Base-by-base conservation (phyloP, 2,888 invertebrate species). In the Omphaloscelis lunosa region DNA sequence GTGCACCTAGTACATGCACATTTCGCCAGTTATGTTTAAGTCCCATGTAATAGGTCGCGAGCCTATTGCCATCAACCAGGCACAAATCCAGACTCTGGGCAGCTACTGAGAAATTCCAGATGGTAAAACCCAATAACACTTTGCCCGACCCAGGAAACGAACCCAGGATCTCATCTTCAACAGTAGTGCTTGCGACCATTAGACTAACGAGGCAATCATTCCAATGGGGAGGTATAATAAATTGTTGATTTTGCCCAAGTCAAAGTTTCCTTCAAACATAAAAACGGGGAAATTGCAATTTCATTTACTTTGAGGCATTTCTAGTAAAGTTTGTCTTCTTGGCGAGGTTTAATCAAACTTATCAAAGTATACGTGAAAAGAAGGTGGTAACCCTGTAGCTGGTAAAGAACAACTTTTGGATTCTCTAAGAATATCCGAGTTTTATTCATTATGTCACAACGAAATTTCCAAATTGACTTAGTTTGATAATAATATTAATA, bases 281-380 rank as follows among this genome's bases (percentile, higher is more conserved):
- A 83, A 83, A 88, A 82, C 72, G 59, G 58, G 79, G 66, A 84
- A 88, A 89, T 88, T 83, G 88, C 88, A 89, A 89, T 88, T 87
- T 77, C 84, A 86, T 89, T 90, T 86, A 84, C 83, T 83, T 86
- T 87, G 83, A 86, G 73, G 67, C 66, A 80, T 85, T 86, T 85
- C 83, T 79, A 72, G 65, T 58, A 45, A 84, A 86, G 73, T 88
- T 87, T 74, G 82, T 75, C 59, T 29, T 82, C 81, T 81, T 75
- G 68, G 72, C 39, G 48, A 73, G 77, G 87, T 89, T 89, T 89
- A 90, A 91, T 91, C 90, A 90, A 89, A 89, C 81, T 88, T 87
- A 80, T 58, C 76, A 72, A 84, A 88, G 85, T 89, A 87, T 80
- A 85, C 75, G 81, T 77, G 77, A 67, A 72, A 79, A 62, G 69